A percentile compares a stretch with the other conserved stretches of the same genome.
Evolutionary conservation across 2,113 vertebrate genomes (phyloP).

Genomic region (Aspiorhynchus laticeps): DNA sequence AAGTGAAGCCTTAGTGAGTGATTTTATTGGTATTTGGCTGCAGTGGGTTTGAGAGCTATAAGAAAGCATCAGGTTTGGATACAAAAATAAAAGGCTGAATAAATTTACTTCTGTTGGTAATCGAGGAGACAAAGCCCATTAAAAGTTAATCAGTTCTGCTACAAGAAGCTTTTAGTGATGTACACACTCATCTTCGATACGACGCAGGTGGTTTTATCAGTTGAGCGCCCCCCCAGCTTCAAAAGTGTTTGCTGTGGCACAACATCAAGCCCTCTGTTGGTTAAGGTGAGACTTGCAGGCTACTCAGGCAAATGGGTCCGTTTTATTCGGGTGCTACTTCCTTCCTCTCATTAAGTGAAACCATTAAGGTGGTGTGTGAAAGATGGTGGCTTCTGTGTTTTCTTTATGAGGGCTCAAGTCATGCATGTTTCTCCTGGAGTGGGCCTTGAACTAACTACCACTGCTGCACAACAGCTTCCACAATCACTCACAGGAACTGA

Average conservation of each 20-base stretch:
- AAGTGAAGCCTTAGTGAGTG: constrained; percentile 10
- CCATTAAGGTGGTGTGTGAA: neutral
- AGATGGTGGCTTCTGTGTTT: constrained; percentile 19
- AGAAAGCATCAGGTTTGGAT: constrained; percentile 10
- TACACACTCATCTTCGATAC: neutral
- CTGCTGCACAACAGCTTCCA: constrained; percentile 25
- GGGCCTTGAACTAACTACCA: constrained; percentile 24
- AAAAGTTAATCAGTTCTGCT: neutral
- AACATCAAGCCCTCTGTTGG: neutral
- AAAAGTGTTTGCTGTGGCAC: neutral
- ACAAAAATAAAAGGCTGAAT: neutral
- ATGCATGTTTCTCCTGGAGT: constrained; percentile 24
- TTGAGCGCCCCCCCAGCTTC: neutral
- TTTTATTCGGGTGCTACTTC: constrained; percentile 48
- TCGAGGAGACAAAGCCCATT: neutral
- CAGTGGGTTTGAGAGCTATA: neutral
- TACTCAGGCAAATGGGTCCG: constrained; percentile 19
- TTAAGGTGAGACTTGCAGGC: neutral
- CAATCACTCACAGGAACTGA: constrained; percentile 28
- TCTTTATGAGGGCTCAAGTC: constrained; percentile 10
- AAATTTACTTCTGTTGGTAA: neutral
- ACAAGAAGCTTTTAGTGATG: neutral
- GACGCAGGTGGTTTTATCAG: neutral
- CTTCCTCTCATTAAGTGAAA: constrained; percentile 8
- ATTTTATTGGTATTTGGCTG: neutral